Base-by-base conservation (phyloP, 2,113 vertebrate genomes). In the Ursus arctos region DNA sequence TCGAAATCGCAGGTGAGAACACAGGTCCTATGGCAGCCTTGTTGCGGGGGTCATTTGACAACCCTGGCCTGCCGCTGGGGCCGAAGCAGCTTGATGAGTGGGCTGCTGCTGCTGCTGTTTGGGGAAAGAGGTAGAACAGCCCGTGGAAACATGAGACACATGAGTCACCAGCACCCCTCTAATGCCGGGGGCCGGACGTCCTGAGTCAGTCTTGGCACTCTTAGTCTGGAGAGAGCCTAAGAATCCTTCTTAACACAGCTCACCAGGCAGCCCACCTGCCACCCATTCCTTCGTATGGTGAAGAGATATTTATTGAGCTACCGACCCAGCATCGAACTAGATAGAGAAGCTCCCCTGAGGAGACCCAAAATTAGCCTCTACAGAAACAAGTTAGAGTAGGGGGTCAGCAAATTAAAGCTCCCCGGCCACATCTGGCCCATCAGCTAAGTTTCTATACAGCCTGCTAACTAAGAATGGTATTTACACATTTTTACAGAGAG, bases 1-100 rank as follows among this genome's bases (percentile, higher is more conserved):
- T 99, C 0, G 99, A 99, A 97, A 97, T 99, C 2, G 99, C 99
- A 97, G 99, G 99, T 99, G 97, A 98, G 98, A 97, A 47, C 9
- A 2, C 28, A 16, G 18, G 33, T 33, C 14, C 47, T 18, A 4
- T 22, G 15, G 40, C 1, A 24, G n/a, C 36, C 21, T 63, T 10
- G 11, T 0, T 24, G 22, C 7, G 72, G 33, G 43, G 40, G 14
- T 51, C 19, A 1, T 67, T 76, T 87, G 31, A 33, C 40, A 87
- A 28, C 72, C 63, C 21, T 15, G 72, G 43, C 53, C 26, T 4
- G 36, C 10, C n/a, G n/a, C 65, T 40, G 71, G 88, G 49, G 36
- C 51, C 40, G 74, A 51, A 59, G 63, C 47, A 55, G 22, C 59
- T n/a, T 55, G 49, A 55, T 31, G 28, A 43, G 7, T 3, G 9